Evolutionary conservation across 2,113 vertebrate species (phyloP).

Genomic region (Callipepla squamata): DNA sequence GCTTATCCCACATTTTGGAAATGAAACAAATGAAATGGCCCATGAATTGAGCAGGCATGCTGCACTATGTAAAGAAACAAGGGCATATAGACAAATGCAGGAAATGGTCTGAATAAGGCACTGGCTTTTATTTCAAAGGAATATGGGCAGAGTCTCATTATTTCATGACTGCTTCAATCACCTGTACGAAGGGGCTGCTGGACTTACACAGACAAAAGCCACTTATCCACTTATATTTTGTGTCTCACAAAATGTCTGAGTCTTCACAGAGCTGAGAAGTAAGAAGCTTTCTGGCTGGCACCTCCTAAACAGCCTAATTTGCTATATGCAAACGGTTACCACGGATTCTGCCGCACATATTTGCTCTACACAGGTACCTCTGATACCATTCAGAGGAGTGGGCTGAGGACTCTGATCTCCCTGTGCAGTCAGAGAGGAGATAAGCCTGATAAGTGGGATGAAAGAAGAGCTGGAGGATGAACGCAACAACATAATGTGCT

Average conservation of each 20-base stretch:
- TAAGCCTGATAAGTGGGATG: conserved; percentile 5
- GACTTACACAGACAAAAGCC: conserved; percentile 16
- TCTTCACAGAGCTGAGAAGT: conserved; percentile 45
- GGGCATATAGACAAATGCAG: neutral
- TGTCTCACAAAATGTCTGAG: neutral
- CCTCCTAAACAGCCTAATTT: neutral
- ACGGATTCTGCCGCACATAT: conserved; percentile 32
- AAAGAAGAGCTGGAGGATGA: neutral
- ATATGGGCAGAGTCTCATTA: neutral
- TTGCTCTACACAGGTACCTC: neutral
- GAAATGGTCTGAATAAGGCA: neutral
- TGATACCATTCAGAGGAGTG: neutral
- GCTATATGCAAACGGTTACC: neutral
- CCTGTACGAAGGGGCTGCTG: neutral
- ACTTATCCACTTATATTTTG: conserved; percentile 23
- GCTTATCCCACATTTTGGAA: conserved; percentile 46
- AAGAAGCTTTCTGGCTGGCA: conserved; percentile 52
- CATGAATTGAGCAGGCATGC: conserved; percentile 14
- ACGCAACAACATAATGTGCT: neutral
- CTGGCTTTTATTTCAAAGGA: neutral
- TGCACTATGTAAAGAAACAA: conserved; percentile 21
- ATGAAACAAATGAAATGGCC: conserved; percentile 9
- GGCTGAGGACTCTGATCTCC: conserved; percentile 35
- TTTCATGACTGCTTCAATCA: neutral
- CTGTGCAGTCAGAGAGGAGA: conserved; percentile 1